Evolutionary conservation across 2,797 vertebrate genomes (phyloP), one percentile per base, ranked within the genome.

Genomic region (Gephyroberyx darwinii): DNA sequence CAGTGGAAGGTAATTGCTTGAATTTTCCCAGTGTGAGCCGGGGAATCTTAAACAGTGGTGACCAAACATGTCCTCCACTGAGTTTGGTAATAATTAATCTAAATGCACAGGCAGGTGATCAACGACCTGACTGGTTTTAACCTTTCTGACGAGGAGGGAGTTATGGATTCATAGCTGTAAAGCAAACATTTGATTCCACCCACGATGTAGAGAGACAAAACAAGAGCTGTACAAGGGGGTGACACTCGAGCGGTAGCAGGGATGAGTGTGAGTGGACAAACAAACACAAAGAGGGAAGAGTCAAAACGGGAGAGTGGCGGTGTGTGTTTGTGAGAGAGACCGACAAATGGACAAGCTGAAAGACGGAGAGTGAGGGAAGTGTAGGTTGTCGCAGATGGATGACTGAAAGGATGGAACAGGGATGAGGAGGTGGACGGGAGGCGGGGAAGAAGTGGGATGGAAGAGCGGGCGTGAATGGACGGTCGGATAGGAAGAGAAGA

Each of bases 331-430:
- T 54, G 74, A 73, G 69, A 65, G 59, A 77, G 62, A 74, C 53
- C 70, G 73, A 77, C 70, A 83, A 81, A 82, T 65, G 74, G 75
- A 61, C 70, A 84, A 74, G 78, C 57, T 78, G 79, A 55, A 51
- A 43, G 35, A 62, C 54, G 43, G 75, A 84, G 65, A 84, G 81
- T 64, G 81, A 88, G 63, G 84, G 81, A 86, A 77, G 84, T 85
- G 85, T 81, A 78, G 86, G 77, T 77, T 89, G 81, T 84, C 84
- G 90, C 82, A 88, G 87, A 90, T 86, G 81, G 86, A 89, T 83
- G 83, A 83, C 75, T 80, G 74, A 87, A 79, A 80, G 82, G 83
- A 88, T 73, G 72, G 71, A 88, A 73, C 59, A 79, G 75, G 31
- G 50, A 80, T 81, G 82, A 63, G 67, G 53, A 75, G 74, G 77